Conservation (phyloP, 1,140 invertebrate species). For the Bradysia coprophila region DNA sequence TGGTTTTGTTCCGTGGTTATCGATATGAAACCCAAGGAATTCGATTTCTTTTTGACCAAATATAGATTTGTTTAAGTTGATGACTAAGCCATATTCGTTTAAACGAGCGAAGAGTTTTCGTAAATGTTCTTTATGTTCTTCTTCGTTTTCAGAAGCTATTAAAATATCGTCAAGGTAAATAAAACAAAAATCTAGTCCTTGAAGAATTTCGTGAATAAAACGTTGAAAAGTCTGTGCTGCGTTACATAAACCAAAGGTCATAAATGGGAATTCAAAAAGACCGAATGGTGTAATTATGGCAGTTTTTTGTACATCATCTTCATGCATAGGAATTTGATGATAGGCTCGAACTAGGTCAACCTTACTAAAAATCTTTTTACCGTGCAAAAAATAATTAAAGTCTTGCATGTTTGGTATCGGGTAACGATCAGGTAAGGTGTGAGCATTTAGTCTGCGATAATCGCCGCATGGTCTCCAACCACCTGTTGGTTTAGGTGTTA, state of each 20-base stretch:
- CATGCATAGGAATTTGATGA: slow-evolving; percentile 21
- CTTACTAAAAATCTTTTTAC: slow-evolving; percentile 14
- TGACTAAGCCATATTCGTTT: too few relatives aligned
- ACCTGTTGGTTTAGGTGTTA: slow-evolving; percentile 22
- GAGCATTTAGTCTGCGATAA: slow-evolving; percentile 21
- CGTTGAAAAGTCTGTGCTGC: slow-evolving; percentile 29
- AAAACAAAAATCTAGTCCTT: slow-evolving; percentile 16
- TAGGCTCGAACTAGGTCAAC: slow-evolving; percentile 26
- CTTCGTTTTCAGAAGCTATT: slow-evolving; percentile 13
- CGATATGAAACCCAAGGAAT: too few relatives aligned
- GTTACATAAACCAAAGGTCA: slow-evolving; percentile 28
- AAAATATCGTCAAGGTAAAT: slow-evolving; percentile 33
- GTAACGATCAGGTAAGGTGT: slow-evolving; percentile 17
- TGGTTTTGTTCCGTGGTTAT: too few relatives aligned
- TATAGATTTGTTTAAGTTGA: too few relatives aligned
- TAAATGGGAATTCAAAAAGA: slow-evolving; percentile 17
- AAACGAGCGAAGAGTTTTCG: too few relatives aligned
- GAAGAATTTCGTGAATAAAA: slow-evolving; percentile 25
- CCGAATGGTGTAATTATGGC: slow-evolving; percentile 21
- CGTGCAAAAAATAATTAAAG: slow-evolving; percentile 15
- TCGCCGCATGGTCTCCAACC: slow-evolving; percentile 22
- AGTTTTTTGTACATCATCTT: slow-evolving; percentile 18
- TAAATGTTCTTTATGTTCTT: slow-evolving; percentile 15
- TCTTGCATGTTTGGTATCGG: slow-evolving; percentile 17
- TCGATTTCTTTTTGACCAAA: too few relatives aligned